Base-by-base conservation (phyloP, 2,888 invertebrate species). In the Clivina fossor region DNA sequence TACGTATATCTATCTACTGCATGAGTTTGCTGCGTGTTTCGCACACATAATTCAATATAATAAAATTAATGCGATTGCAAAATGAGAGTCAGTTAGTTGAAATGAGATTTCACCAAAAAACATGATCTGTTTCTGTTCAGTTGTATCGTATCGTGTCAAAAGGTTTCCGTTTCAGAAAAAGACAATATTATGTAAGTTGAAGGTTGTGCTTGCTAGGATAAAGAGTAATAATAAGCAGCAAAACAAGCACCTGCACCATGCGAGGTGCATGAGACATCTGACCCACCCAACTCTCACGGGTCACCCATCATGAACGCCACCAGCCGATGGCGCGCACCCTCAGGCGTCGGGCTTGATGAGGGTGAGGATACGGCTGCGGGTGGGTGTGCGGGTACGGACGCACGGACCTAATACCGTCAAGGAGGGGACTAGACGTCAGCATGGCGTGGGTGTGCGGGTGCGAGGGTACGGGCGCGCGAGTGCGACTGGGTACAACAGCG, bases 211-310 rank as follows among this genome's bases (percentile, higher is more conserved):
- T n/a, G n/a, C n/a, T n/a, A n/a, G n/a, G n/a, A n/a, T n/a, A n/a
- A n/a, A n/a, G n/a, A n/a, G n/a, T n/a, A n/a, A n/a, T n/a, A n/a
- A n/a, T n/a, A n/a, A 26, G 8, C 26, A 26, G 26, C 5, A 26
- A 9, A 9, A 30, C 7, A 44, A 28, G 37, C 63, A 61, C 63
- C 65, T 63, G 63, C 66, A 64, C 63, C 58, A 61, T 62, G 61
- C 59, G 63, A 63, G 43, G 61, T 64, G 63, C 67, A 65, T 66
- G 70, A 72, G 72, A 71, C 69, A 73, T 74, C 73, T 73, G 73
- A 73, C 74, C 73, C 73, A 74, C 74, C 73, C 74, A 35, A 47
- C 49, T 44, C 43, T 33, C 22, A 43, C 30, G 40, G 26, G 20
- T 43, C 43, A 13, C 26, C 43, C 43, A 9, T 24, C 26, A n/a